phyloP scores from a whole-genome alignment of 2,888 invertebrate genomes.

The Cephus nigrinus region DNA sequence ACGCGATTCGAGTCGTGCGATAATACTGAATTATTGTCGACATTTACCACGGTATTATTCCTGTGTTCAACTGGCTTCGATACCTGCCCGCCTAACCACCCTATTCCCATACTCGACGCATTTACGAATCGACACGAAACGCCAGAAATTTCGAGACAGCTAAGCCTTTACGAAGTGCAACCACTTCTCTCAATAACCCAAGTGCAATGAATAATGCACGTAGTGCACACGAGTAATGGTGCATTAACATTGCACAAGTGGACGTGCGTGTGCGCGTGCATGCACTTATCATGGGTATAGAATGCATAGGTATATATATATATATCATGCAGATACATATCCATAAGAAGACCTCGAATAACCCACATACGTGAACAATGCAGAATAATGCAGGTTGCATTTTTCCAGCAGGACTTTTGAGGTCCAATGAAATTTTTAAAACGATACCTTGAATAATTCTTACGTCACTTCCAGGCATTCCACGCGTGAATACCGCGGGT shows the following conservation, averaged over 20 bases:
- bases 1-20: neutral
- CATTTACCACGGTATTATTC: neutral
- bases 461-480: neutral
- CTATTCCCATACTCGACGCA: neutral
- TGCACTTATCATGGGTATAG: slow-evolving; percentile 12
- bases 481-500: neutral
- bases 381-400: neutral
- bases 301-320: too few relatives aligned
- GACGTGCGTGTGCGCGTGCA: slow-evolving; percentile 25
- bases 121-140: neutral
- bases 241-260: slow-evolving; percentile 36
- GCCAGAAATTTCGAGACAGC: neutral
- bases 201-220: slow-evolving; percentile 40
- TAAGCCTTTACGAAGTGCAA: neutral
- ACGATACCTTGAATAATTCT: neutral
- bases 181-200: slow-evolving; percentile 30
- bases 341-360: neutral
- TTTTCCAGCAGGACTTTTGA: neutral
- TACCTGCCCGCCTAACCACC: neutral
- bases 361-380: neutral
- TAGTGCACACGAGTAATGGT: slow-evolving; percentile 21
- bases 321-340: neutral
- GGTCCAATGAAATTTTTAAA: neutral
- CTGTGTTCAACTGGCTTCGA: neutral
- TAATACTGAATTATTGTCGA: neutral